These are phyloP conservation scores for Crotalus helleri DNA, from an alignment of 2,113 vertebrate genomes.

Conservation along the genomic window DNA sequence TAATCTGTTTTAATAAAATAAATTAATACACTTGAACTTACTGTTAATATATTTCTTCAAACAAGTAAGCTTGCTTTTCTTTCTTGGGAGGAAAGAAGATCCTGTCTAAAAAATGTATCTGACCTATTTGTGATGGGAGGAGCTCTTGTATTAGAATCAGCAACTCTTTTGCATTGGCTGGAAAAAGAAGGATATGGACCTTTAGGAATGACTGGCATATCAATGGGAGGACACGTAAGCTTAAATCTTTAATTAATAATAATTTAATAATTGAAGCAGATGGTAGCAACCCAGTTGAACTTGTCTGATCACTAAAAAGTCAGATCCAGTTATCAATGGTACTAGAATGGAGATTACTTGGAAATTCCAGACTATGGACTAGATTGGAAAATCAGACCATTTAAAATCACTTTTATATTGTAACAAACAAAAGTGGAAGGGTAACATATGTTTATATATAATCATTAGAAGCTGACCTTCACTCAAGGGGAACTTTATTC, in stretches of 20 bases:
- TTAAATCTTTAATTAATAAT: conserved; percentile 9
- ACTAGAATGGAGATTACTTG: neutral
- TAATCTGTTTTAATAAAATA: neutral
- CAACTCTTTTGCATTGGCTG: conserved; percentile 91
- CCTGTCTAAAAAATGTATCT: conserved; percentile 94
- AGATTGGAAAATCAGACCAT: neutral
- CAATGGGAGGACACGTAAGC: conserved; percentile 97
- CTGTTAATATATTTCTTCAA: conserved; percentile 20
- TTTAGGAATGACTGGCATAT: conserved; percentile 96
- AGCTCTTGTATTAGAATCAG: conserved; percentile 92
- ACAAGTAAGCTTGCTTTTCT: conserved; percentile 54
- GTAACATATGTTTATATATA: neutral
- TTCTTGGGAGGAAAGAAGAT: conserved; percentile 79
- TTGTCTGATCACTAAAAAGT: neutral
- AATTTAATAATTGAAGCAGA: neutral
- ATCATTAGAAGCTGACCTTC: neutral
- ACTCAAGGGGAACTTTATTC: neutral
- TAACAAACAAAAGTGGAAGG: neutral
- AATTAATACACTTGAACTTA: neutral
- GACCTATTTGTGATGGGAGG: conserved; percentile 99
- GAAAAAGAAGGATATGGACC: conserved; percentile 95
- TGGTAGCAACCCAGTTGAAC: neutral
- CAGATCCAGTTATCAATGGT: neutral
- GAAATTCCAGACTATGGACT: neutral
- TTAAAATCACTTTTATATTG: neutral